These are phyloP conservation scores for Cylloceria caligata DNA, from an alignment of 2,888 invertebrate species.

Conservation along the genomic window DNA sequence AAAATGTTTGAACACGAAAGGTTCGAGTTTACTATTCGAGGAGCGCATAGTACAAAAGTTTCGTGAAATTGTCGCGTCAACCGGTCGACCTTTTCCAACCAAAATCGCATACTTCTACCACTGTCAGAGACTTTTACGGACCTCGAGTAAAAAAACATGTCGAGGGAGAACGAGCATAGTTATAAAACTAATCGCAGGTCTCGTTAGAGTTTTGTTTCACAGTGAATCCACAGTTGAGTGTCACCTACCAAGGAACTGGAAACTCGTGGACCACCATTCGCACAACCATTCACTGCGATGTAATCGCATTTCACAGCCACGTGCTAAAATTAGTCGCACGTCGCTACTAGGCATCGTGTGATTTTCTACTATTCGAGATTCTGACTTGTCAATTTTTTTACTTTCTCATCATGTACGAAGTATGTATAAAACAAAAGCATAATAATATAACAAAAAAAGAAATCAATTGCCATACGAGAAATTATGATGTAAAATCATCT, in stretches of 20 bases:
- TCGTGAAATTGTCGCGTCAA: slow-evolving; percentile 22
- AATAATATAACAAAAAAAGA: too few species aligned
- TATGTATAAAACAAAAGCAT: background rate
- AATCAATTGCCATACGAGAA: too few species aligned
- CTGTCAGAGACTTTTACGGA: background rate
- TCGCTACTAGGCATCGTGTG: background rate
- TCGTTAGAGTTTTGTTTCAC: slow-evolving; percentile 62
- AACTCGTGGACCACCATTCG: slow-evolving; percentile 10
- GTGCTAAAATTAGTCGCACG: slow-evolving; percentile 23
- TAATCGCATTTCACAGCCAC: slow-evolving; percentile 46
- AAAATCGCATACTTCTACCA: background rate
- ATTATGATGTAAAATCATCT: too few species aligned
- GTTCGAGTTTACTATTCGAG: slow-evolving; percentile 7
- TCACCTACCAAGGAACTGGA: slow-evolving; percentile 47
- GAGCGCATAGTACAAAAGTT: slow-evolving; percentile 12
- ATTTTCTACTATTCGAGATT: slow-evolving; percentile 1
- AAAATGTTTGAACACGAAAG: slow-evolving; percentile 26
- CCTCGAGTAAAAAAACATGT: background rate
- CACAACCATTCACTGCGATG: slow-evolving; percentile 18
- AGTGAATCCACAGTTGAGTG: slow-evolving; percentile 43
- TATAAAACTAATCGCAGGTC: slow-evolving; percentile 57
- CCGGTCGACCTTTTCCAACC: background rate
- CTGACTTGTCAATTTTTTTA: background rate
- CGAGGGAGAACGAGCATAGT: slow-evolving; percentile 37
- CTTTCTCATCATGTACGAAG: too few species aligned